These are phyloP conservation scores for Papilio elwesi DNA, from an alignment of 2,888 invertebrate species.

Conservation along the genomic window DNA sequence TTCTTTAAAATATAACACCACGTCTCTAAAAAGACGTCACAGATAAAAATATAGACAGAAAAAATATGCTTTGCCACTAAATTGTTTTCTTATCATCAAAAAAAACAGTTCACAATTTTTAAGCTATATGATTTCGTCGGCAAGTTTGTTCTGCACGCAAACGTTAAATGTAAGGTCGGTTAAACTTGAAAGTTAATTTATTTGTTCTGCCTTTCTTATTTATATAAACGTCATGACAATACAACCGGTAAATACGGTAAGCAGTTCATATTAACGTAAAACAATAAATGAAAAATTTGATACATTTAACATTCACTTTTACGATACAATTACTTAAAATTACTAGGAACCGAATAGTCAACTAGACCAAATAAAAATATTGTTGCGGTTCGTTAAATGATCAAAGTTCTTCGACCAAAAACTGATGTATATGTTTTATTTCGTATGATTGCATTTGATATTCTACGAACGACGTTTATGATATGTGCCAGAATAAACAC, in stretches of 20 bases:
- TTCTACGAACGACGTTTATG: conserved; percentile 6
- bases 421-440: not conserved
- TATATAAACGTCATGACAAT: conserved; percentile 29
- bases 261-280: not conserved
- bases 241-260: conserved; percentile 32
- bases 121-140: conserved; percentile 8
- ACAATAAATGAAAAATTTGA: conserved; percentile 20
- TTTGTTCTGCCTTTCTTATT: conserved; percentile 16
- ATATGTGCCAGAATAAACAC: conserved; percentile 28
- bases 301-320: conserved; percentile 5
- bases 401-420: conserved; percentile 1
- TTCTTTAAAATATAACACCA: conserved; percentile 62
- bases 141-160: not conserved
- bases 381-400: not conserved
- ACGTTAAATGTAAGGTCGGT: not conserved
- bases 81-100: conserved; percentile 52
- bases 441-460: not conserved
- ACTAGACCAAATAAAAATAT: not conserved
- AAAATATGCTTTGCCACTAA: conserved; percentile 70
- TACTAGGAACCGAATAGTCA: conserved; percentile 27
- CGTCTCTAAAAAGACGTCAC: conserved; percentile 79
- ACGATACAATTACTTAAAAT: conserved; percentile 29
- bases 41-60: conserved; percentile 79
- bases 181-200: conserved; percentile 3
- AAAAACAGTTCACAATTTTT: conserved; percentile 51